Base-by-base conservation (phyloP, 2,113 vertebrate genomes). In the Globicephala melas region DNA sequence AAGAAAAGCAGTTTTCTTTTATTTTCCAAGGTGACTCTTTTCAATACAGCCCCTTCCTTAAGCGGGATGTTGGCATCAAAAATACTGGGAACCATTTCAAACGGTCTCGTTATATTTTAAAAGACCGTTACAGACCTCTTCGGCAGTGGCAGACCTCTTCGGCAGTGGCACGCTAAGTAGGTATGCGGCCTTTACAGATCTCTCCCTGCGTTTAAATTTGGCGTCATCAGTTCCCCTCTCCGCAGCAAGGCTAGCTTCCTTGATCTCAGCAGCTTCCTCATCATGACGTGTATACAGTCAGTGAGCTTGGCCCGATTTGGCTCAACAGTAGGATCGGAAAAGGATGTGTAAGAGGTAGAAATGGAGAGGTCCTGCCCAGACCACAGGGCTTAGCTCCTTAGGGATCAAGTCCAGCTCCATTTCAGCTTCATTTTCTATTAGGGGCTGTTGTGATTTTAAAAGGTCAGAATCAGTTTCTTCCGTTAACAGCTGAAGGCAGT, bases 191-290 rank as follows among this genome's bases (percentile, higher is more conserved):
- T 92, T 77, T 76, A 96, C 88, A 90, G 13, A 18, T 68, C 47
- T 83, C 95, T 73, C 73, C 60, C 82, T 80, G 50, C 55, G 47
- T 33, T 93, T 93, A 95, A 97, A 87, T 95, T 93, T 84, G 81
- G 91, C 83, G 94, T 76, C 70, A 93, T 77, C 86, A 95, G 88
- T 93, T 93, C 33, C 85, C 63, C 89, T 96, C 87, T 95, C 65
- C 5, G 4, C 77, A 87, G 74, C 90, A 50, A 96, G 88, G 92
- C 97, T 47, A 68, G 77, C 33, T 90, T 95, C 68, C 96, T 95
- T 92, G 88, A 96, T 96, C 97, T 94, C 94, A 97, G 86, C 53
- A 91, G 88, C 93, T 95, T 81, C 73, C 58, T 93, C 82, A 31
- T 87, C 94, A 23, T 14, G 63, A 97, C 1, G 12, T 28, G 20